phyloP scores from a whole-genome alignment of 2,113 vertebrate genomes.

The Calidris pygmaea region DNA sequence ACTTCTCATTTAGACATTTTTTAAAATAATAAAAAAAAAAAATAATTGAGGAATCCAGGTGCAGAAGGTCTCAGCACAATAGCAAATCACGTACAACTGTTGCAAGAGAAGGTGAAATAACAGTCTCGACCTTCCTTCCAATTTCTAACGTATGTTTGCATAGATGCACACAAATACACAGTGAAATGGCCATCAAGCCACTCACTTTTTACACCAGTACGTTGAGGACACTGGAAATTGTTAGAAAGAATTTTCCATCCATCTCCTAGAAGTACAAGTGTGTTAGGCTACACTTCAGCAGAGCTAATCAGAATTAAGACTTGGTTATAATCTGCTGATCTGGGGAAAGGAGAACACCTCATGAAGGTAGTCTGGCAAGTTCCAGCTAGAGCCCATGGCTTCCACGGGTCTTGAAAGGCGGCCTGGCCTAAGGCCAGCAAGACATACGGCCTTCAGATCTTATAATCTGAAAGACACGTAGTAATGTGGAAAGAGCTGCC shows the following conservation, averaged over 20 bases:
- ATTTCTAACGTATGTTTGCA: background rate
- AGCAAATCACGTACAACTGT: background rate
- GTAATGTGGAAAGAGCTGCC: background rate
- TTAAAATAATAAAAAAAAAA: background rate
- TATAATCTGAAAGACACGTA: background rate
- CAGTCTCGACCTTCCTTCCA: background rate
- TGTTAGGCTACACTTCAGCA: background rate
- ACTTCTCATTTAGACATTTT: background rate
- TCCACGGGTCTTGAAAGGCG: background rate
- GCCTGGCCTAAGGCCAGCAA: background rate
- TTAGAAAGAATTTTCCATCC: background rate
- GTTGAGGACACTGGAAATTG: background rate
- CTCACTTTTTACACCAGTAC: background rate
- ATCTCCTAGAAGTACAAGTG: background rate
- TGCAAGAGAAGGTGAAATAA: accelerated
- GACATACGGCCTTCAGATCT: too few relatives aligned
- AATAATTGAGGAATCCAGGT: background rate
- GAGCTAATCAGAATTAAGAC: background rate
- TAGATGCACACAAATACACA: background rate
- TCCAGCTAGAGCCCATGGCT: background rate
- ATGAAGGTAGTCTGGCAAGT: background rate
- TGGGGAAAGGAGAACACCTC: background rate
- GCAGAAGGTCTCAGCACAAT: background rate
- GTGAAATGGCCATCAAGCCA: accelerated
- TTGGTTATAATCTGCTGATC: background rate